Base-by-base conservation (phyloP, 2,888 invertebrate species). In the Anthrax anthrax region DNA sequence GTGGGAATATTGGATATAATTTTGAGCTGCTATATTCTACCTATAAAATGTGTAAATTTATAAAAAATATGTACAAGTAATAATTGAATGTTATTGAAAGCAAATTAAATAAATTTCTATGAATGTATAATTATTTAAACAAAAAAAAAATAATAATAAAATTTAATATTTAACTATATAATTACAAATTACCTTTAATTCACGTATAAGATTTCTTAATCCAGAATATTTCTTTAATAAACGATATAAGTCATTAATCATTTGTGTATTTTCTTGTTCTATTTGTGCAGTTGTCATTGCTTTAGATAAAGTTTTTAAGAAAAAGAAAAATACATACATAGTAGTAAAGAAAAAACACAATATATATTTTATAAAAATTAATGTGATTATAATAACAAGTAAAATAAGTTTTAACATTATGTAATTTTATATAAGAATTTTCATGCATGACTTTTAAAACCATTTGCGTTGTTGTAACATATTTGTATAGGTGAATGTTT, bases 201-300 rank as follows among this genome's bases (percentile, higher is more conserved):
- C 84, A 62, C 87, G 77, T 62, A 91, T 89, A 56, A 92, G 78
- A 67, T 86, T 85, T 64, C 91, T 77, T 55, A 94, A 71, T 44
- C 89, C 91, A 14, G 86, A 81, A 68, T 94, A 94, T 66, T 92
- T 92, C 70, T 91, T 92, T 55, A 92, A 72, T 54, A 92, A 75
- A 61, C 91, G 81, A 67, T 91, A 91, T 56, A 94, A 74, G 66
- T 94, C 94, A 63, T 90, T 90, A 56, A 88, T 90, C 78, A 94
- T 83, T 69, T 89, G 89, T 13, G 89, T 90, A 64, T 94, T 95
- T 69, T 95, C 94, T 23, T 83, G 77, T 64, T 90, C 87, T 59
- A 96, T 89, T 69, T 90, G 91, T 47, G 86, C 82, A 47, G 88
- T 89, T 50, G 88, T 88, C 85, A 95, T 85, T 62, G 85, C 94